These are phyloP conservation scores for Paratrypauchen microcephalus DNA, from an alignment of 2,797 vertebrate species.

Conservation along the genomic window DNA sequence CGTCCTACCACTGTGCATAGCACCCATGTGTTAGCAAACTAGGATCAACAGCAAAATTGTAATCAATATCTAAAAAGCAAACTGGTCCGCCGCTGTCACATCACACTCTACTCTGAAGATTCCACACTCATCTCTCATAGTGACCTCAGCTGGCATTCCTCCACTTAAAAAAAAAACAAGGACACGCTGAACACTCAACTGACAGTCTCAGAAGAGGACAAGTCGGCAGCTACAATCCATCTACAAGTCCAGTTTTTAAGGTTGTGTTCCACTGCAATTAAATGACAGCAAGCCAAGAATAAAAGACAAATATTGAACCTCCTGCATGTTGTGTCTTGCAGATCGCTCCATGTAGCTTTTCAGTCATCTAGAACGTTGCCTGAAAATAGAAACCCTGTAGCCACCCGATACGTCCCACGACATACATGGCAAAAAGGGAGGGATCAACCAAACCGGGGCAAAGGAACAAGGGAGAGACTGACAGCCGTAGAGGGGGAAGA, in stretches of 20 bases:
- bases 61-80: slow-evolving; percentile 37
- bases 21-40: slow-evolving; percentile 45
- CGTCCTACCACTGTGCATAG: slow-evolving; percentile 26
- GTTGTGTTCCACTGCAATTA: slow-evolving; percentile 11
- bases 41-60: slow-evolving; percentile 29
- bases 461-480: slow-evolving; percentile 36
- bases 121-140: slow-evolving; percentile 36
- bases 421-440: slow-evolving; percentile 86
- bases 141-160: slow-evolving; percentile 71
- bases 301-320: slow-evolving; percentile 69
- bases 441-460: slow-evolving; percentile 48
- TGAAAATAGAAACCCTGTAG: slow-evolving; percentile 88
- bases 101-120: slow-evolving; percentile 42
- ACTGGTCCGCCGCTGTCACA: slow-evolving; percentile 29
- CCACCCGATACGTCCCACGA: slow-evolving; percentile 84
- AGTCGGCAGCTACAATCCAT: slow-evolving; percentile 38
- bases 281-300: slow-evolving; percentile 23
- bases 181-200: slow-evolving; percentile 47
- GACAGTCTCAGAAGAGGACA: slow-evolving; percentile 37
- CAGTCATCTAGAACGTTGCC: slow-evolving; percentile 85
- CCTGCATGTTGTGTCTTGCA: slow-evolving; percentile 78
- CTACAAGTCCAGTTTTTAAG: slow-evolving; percentile 22
- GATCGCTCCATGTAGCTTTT: slow-evolving; percentile 84
- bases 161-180: slow-evolving; percentile 69
- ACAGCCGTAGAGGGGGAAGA: slow-evolving; percentile 31